Evolutionary conservation across 2,888 invertebrate species (phyloP), one percentile per base, ranked within the genome.

Genomic region (Chorisops tibialis): DNA sequence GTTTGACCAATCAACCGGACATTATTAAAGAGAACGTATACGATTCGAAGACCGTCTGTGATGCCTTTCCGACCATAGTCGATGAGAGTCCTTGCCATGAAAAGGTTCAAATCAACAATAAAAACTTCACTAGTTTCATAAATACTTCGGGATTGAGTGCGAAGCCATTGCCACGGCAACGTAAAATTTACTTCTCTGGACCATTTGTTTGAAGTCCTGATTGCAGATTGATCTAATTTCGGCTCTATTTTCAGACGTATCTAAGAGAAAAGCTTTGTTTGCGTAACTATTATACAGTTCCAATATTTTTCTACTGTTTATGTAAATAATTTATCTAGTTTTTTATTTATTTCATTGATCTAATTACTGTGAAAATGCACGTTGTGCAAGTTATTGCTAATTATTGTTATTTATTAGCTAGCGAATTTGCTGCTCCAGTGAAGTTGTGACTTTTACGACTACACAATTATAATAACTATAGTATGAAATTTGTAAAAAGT

Each of bases 171-270:
- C 77, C 76, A 38, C 70, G 73, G 62, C 75, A 76, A 68, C 70
- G 76, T 4, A 77, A 77, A 67, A 74, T 77, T 62, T 77, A 76
- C 65, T 77, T 76, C 64, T 73, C 76, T 30, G 78, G 76, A 48
- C 77, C 78, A 35, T 77, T 77, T 68, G 77, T 78, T 65, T 78
- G 54, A 66, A 48, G 16, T 1, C 48, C n/a, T 16, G 1, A 30
- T 30, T 30, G 30, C 5, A 30, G 9, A 30, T 30, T 30, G 5
- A 9, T 9, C 30, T 30, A 30, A 7, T 30, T 30, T 7, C 30
- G 9, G n/a, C n/a, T n/a, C n/a, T n/a, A n/a, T n/a, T n/a, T n/a
- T n/a, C n/a, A n/a, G n/a, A n/a, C n/a, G n/a, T n/a, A n/a, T n/a
- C n/a, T n/a, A n/a, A n/a, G n/a, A n/a, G n/a, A n/a, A n/a, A n/a